Conservation (phyloP, 2,113 vertebrate species). For the Aramus guarauna region DNA sequence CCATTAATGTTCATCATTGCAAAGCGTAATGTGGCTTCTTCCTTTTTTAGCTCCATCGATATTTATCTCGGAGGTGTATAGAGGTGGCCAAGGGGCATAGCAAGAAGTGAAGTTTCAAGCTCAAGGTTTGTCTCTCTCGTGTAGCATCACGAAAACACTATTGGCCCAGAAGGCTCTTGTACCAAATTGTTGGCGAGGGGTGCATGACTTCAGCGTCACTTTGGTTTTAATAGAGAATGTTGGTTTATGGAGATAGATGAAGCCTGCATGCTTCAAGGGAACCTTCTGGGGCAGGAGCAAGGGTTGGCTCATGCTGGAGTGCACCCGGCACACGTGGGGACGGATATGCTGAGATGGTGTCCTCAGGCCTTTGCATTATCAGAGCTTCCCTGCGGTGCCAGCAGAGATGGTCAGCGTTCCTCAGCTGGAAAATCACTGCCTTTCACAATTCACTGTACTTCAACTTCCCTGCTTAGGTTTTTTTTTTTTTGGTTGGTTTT, state of each 20-base stretch:
- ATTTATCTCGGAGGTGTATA: not conserved
- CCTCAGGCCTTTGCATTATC: not conserved
- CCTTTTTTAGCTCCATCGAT: not conserved
- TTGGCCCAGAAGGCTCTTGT: not conserved
- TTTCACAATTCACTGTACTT: not conserved
- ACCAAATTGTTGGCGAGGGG: not conserved
- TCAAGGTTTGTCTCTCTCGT: not conserved
- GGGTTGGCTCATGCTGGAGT: not conserved
- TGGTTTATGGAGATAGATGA: not conserved
- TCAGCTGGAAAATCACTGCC: not conserved
- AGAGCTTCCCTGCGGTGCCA: not conserved
- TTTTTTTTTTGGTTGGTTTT: no score
- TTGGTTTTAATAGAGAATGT: not conserved
- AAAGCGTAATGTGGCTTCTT: not conserved
- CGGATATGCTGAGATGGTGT: not conserved
- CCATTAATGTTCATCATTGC: not conserved
- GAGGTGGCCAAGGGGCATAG: not conserved
- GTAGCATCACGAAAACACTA: not conserved
- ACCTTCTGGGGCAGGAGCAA: not conserved
- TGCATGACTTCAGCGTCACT: not conserved
- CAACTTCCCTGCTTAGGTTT: rapidly evolving
- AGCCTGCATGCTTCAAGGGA: not conserved
- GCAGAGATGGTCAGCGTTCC: not conserved
- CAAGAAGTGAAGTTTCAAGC: not conserved
- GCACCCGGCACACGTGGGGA: not conserved